Evolutionary conservation across 2,888 invertebrate genomes (phyloP), one percentile per base, ranked within the genome.

Genomic region (Mechanitis messenoides): DNA sequence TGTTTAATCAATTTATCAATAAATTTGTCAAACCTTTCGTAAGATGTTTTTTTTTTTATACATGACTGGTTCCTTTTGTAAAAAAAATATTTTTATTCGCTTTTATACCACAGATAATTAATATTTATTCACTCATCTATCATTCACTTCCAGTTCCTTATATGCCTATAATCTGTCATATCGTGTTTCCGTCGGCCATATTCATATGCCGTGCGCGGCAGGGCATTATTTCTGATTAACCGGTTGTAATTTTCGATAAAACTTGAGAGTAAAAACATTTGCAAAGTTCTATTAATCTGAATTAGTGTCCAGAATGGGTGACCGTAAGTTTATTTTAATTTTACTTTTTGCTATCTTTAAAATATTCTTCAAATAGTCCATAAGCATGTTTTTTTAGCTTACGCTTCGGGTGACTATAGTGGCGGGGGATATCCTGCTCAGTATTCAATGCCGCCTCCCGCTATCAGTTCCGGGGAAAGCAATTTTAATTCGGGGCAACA

Each of bases 391-490:
- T 61, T 75, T 78, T 61, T 69, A 84, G 84, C 83, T 60, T 84
- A 83, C 73, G 78, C 77, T 42, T 80, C 85, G 63, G 83, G 87
- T 50, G 88, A 88, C 78, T 83, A 90, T 72, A 78, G 83, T 66
- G 78, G 84, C 60, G 79, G 84, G 63, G 84, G 87, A 60, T 87
- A 87, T 74, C 81, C 85, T 45, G 80, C 85, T 68, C 84, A 87
- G 75, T 87, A 91, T 80, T 83, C 90, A 59, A 81, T 90, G 75
- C 85, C 91, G 68, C 85, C 90, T 60, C 85, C 91, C 55, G 72
- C 86, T 57, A 77, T 86, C 74, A 75, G 81, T 68, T 79, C 86
- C 56, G 79, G 84, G 56, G 90, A 87, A 66, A 90, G 78, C 69
- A 87, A 73, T 73, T 83, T 83, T 71, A 78, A 78, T 56, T 76